phyloP scores from a whole-genome alignment of 2,113 vertebrate genomes.

The Sminthopsis crassicaudata region DNA sequence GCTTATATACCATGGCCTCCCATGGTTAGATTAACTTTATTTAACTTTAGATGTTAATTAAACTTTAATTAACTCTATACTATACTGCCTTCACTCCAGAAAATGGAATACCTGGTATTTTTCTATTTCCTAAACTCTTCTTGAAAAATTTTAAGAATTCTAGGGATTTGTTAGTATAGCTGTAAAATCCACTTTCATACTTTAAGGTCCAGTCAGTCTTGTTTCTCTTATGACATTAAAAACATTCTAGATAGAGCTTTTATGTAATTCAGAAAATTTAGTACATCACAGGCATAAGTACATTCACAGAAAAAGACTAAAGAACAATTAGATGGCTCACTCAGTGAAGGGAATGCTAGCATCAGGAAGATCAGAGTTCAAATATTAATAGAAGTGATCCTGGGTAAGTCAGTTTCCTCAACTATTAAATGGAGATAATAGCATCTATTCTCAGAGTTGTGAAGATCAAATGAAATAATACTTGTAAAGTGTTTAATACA shows the following conservation, averaged over 20 bases:
- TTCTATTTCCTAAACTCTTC: background rate
- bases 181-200: background rate
- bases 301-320: background rate
- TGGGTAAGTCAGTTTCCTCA: background rate
- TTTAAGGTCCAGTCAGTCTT: background rate
- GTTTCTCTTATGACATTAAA: background rate
- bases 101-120: background rate
- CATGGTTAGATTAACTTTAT: no score
- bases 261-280: background rate
- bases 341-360: background rate
- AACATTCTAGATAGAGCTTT: background rate
- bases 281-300: background rate
- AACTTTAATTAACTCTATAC: no score
- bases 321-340: background rate
- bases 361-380: background rate
- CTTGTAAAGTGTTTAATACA: background rate
- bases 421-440: background rate
- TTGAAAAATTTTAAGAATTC: background rate
- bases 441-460: background rate
- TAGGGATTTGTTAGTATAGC: background rate
- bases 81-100: background rate
- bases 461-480: background rate
- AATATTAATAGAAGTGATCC: background rate
- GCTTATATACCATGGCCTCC: no score
- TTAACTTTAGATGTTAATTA: no score